phyloP scores from a whole-genome alignment of 2,113 vertebrate genomes.

The Mastomys natalensis region DNA sequence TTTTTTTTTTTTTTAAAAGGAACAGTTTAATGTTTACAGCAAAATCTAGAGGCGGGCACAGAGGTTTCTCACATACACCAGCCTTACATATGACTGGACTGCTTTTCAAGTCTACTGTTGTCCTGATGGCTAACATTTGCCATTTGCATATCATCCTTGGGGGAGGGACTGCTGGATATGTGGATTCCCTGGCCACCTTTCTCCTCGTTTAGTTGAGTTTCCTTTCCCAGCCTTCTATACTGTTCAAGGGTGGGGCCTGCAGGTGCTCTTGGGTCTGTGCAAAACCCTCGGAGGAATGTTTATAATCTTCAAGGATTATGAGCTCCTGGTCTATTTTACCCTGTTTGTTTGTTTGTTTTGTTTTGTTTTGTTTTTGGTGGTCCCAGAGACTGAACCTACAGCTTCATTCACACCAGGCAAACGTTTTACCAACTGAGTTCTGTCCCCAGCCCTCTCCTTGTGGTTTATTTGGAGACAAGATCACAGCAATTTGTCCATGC shows the following conservation, averaged over 20 bases:
- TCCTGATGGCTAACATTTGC: not conserved
- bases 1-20: not conserved
- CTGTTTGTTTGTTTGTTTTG: not conserved
- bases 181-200: not conserved
- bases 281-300: not conserved
- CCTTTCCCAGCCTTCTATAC: not conserved
- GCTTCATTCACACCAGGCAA: not conserved
- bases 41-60: not conserved
- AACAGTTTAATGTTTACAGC: not conserved
- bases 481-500: not conserved
- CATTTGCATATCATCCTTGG: not conserved
- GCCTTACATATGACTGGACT: too few relatives aligned
- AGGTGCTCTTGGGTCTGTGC: not conserved
- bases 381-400: not conserved
- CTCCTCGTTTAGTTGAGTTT: fast-evolving
- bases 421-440: not conserved
- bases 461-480: not conserved
- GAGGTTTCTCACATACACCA: not conserved
- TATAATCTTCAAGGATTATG: too few relatives aligned
- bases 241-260: too few relatives aligned
- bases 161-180: not conserved
- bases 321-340: not conserved
- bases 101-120: not conserved
- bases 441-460: not conserved
- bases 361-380: not conserved